Evolutionary conservation across 1,140 invertebrate species (phyloP).

Genomic region (Eriocheir sinensis): DNA sequence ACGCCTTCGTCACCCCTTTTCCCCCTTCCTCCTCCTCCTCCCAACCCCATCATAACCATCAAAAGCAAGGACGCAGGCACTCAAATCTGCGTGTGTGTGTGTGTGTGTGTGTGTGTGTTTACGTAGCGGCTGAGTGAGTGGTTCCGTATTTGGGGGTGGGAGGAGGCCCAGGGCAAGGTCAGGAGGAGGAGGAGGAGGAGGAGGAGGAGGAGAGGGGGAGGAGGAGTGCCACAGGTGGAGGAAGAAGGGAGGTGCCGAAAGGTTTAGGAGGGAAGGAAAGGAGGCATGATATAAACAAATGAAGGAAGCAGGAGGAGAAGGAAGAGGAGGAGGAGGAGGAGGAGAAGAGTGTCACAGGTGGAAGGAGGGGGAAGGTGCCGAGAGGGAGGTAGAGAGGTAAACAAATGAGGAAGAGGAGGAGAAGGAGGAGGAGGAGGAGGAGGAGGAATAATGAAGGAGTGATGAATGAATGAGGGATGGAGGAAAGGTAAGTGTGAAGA

Average conservation of each 20-base stretch:
- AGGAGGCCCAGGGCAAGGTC: background rate
- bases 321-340: too few relatives aligned
- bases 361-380: background rate
- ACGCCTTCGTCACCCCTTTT: background rate
- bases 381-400: too few relatives aligned
- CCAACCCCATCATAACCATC: background rate
- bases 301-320: too few relatives aligned
- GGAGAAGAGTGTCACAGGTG: background rate
- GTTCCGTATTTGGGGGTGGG: background rate
- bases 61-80: background rate
- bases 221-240: background rate
- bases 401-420: background rate
- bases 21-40: background rate
- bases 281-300: background rate
- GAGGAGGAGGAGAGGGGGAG: background rate
- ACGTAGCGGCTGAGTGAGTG: background rate
- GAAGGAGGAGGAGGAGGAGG: background rate
- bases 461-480: too few relatives aligned
- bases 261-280: too few relatives aligned
- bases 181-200: background rate
- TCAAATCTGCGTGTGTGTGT: background rate
- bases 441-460: too few relatives aligned
- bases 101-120: conserved; percentile 19
- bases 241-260: background rate
- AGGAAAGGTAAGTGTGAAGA: too few relatives aligned